Evolutionary conservation across 2,113 vertebrate species (phyloP).

Genomic region (Lasiurus borealis): DNA sequence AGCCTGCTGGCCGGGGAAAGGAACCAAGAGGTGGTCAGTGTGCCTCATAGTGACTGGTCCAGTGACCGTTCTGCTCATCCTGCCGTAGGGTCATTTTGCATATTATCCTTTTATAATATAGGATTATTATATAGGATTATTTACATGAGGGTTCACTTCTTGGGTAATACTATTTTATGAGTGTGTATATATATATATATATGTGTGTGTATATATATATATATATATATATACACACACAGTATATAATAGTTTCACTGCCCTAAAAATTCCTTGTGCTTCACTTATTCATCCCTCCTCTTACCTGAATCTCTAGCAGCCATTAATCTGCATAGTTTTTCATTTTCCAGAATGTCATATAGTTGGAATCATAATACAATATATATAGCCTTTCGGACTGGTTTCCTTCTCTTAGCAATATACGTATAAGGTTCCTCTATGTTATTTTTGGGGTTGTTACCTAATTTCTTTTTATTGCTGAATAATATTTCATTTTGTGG

Average conservation of each 20-base stretch:
- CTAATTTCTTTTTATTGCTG: not conserved
- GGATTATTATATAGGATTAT: not conserved
- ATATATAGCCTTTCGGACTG: not conserved
- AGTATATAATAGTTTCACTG: not conserved
- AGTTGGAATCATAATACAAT: not conserved
- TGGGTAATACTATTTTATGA: not conserved
- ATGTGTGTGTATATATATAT: too few species aligned
- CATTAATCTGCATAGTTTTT: not conserved
- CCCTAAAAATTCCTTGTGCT: not conserved
- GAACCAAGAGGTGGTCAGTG: too few species aligned
- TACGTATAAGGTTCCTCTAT: not conserved
- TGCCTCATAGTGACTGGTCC: too few species aligned
- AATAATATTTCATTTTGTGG: not conserved
- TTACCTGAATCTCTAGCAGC: not conserved
- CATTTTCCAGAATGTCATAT: not conserved
- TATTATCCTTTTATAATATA: too few species aligned
- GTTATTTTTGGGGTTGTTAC: not conserved
- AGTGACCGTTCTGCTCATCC: too few species aligned
- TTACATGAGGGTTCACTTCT: not conserved
- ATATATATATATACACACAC: too few species aligned
- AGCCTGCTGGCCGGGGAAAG: too few species aligned
- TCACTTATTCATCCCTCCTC: not conserved
- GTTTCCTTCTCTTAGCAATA: not conserved
- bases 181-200: too few species aligned
- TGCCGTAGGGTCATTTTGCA: too few species aligned